phyloP scores from a whole-genome alignment of 2,888 invertebrate species.

The Troides aeacus region DNA sequence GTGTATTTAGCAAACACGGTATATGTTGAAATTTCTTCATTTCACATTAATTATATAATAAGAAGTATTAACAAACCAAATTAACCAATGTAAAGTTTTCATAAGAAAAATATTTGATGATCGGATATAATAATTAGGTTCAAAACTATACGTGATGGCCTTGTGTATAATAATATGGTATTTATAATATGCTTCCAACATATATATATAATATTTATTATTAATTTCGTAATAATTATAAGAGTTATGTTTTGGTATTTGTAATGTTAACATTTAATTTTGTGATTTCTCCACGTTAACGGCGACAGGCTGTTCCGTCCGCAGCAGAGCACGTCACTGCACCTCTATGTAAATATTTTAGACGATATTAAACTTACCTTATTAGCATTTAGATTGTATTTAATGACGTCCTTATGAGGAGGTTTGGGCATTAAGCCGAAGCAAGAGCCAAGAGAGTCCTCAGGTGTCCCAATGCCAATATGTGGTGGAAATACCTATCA shows the following conservation, averaged over 20 bases:
- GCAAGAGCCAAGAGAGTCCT: slow-evolving; percentile 88
- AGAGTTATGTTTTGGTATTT: background rate
- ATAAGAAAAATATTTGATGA: too few species aligned
- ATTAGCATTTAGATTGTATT: slow-evolving; percentile 86
- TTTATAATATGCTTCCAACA: too few species aligned
- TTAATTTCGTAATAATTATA: background rate
- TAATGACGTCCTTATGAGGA: slow-evolving; percentile 87
- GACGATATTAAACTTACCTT: slow-evolving; percentile 63
- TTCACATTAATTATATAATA: too few species aligned
- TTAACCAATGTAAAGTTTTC: too few species aligned
- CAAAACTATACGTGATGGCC: too few species aligned
- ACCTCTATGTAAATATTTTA: too few species aligned
- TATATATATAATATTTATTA: background rate
- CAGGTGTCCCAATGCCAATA: slow-evolving; percentile 87
- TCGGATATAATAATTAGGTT: too few species aligned
- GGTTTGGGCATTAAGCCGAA: slow-evolving; percentile 84
- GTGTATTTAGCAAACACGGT: too few species aligned
- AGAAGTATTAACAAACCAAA: too few species aligned
- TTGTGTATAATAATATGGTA: too few species aligned
- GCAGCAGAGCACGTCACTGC: background rate
- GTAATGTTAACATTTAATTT: background rate
- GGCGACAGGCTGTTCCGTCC: background rate
- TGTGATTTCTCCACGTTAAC: background rate
- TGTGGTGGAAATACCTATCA: slow-evolving; percentile 79
- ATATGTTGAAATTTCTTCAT: too few species aligned